Evolutionary conservation across 1,140 invertebrate genomes (phyloP).

Genomic region (Pseudobourletiella spinata): DNA sequence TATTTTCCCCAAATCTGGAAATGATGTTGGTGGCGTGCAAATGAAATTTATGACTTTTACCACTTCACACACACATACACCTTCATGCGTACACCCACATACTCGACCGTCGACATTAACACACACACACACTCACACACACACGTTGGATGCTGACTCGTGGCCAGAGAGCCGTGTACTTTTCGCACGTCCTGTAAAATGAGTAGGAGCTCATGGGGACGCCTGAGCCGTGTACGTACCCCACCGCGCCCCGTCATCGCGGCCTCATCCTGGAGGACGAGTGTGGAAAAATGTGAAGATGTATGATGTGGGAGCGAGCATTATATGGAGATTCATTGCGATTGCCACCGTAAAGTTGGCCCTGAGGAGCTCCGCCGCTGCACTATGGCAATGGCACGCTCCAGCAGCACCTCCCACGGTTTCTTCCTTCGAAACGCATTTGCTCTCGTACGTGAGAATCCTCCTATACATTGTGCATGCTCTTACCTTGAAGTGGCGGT

Average conservation of each 20-base stretch:
- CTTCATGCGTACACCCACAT: too few species aligned
- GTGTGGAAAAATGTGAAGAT: neutral
- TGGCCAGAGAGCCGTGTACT: neutral
- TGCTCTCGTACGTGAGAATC: too few species aligned
- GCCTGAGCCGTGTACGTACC: neutral
- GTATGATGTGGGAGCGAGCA: neutral
- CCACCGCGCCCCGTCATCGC: too few species aligned
- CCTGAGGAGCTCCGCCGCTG: slow-evolving; percentile 2
- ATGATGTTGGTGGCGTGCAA: slow-evolving; percentile 25
- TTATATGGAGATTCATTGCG: slow-evolving; percentile 27
- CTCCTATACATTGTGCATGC: too few species aligned
- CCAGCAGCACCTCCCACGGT: too few species aligned
- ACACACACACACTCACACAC: neutral
- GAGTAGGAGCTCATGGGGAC: neutral
- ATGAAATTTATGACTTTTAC: slow-evolving; percentile 25
- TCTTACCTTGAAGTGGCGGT: too few species aligned
- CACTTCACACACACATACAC: too few species aligned
- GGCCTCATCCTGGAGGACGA: too few species aligned
- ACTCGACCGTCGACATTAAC: too few species aligned
- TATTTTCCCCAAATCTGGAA: slow-evolving; percentile 21
- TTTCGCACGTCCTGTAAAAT: neutral
- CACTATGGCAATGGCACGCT: too few species aligned
- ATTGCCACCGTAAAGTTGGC: slow-evolving; percentile 16
- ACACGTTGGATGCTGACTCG: neutral
- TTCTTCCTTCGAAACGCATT: too few species aligned